Base-by-base conservation (phyloP, 2,888 invertebrate species). In the Heliconius ethilla region DNA sequence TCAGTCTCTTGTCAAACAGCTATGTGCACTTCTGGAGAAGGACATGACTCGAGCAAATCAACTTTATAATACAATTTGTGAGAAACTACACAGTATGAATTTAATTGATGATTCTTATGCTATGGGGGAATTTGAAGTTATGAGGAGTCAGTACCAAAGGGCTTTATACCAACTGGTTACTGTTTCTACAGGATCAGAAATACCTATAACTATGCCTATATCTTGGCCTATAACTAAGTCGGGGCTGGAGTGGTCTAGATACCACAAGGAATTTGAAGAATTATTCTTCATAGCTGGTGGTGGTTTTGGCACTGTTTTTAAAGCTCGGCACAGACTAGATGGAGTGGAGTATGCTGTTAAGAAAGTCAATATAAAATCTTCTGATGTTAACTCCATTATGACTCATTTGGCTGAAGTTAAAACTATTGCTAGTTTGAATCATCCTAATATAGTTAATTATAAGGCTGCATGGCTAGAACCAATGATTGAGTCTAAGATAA, bases 401-500 rank as follows among this genome's bases (percentile, higher is more conserved):
- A 95, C 94, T 69, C 96, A 96, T 90, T 91, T 97, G 66, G 94
- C 96, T 5, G 97, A 98, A 95, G 97, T 97, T 1, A 97, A 97
- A 90, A 97, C 97, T 3, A 95, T 97, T 82, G 97, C 98, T 0
- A 96, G 96, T 85, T 91, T 97, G 40, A 96, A 97, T 86, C 97
- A 97, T 91, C 95, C 96, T 0, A 97, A 97, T 87, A 97, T 98
- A 81, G 97, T 98, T 9, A 96, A 97, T 33, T 98, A 97, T 85
- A 97, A 97, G 92, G 96, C 96, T 0, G 97, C 97, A 0, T 98
- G 98, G 98, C 89, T 97, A 51, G 97, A 97, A 89, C 95, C 96
- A 0, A 92, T 95, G 89, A 92, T 96, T 81, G 95, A 95, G 81
- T 93, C 93, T 0, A 92, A 87, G 27, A 84, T 91, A 2, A 92